Percentiles rank a stretch among this genome's conserved stretches.
phyloP scores from a whole-genome alignment of 2,113 vertebrate genomes.

The Ctenodactylus gundi region DNA sequence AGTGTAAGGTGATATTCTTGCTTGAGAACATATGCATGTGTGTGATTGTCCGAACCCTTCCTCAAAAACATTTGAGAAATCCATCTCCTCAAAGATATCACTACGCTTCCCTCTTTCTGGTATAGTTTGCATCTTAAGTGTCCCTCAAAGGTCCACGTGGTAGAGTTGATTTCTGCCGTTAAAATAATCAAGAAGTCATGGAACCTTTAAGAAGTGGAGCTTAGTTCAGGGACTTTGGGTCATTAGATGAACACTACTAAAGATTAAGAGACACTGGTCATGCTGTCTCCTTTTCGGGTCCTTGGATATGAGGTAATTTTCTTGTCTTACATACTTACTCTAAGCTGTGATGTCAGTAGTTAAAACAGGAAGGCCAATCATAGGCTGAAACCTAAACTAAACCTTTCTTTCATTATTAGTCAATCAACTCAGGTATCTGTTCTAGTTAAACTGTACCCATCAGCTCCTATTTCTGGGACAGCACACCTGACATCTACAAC shows the following conservation, averaged over 20 bases:
- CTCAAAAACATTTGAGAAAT: neutral
- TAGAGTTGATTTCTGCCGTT: neutral
- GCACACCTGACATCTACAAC: neutral
- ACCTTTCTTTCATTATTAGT: neutral
- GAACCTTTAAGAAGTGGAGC: neutral
- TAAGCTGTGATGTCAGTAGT: neutral
- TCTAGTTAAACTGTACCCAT: neutral
- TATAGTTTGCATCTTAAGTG: neutral
- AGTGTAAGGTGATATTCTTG: neutral
- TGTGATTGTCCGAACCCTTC: neutral
- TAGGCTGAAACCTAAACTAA: neutral
- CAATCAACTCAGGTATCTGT: neutral
- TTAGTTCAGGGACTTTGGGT: neutral
- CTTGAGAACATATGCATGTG: neutral
- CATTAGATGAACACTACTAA: neutral
- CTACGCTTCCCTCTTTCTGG: neutral
- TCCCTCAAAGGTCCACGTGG: neutral
- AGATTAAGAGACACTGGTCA: no score
- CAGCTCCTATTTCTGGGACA: neutral
- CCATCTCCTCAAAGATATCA: neutral
- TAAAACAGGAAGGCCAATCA: neutral
- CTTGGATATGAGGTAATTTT: neutral
- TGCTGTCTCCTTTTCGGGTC: fast-evolving
- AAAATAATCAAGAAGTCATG: neutral
- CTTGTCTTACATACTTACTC: neutral